Conservation (phyloP, 2,797 vertebrate species). For the Crotalus adamanteus region DNA sequence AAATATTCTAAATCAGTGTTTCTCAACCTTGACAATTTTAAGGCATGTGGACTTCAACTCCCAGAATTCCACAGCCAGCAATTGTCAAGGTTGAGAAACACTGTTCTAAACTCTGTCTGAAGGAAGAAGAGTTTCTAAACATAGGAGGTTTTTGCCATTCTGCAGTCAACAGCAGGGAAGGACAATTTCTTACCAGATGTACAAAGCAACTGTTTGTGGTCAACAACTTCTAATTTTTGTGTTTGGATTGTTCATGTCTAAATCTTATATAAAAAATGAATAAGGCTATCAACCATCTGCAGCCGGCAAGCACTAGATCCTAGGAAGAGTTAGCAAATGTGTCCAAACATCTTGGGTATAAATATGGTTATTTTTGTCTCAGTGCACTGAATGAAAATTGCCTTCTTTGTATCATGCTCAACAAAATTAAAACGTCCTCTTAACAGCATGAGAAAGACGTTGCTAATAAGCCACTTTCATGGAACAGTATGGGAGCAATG, state of each 20-base stretch:
- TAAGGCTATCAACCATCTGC: conserved; percentile 37
- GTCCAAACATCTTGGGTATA: conserved; percentile 37
- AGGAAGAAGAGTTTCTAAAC: background rate
- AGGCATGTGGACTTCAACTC: too few relatives aligned
- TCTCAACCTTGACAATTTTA: too few relatives aligned
- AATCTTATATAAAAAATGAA: conserved; percentile 21
- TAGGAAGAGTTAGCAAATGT: conserved; percentile 31
- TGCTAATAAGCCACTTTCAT: conserved; percentile 26
- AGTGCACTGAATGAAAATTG: conserved; percentile 51
- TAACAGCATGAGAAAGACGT: conserved; percentile 37
- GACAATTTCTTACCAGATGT: background rate
- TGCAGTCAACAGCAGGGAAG: background rate
- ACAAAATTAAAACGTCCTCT: conserved; percentile 38
- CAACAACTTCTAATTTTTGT: background rate
- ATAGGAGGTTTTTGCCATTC: background rate
- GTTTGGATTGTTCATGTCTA: conserved; percentile 1
- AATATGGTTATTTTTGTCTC: conserved; percentile 29
- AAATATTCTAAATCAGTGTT: background rate
- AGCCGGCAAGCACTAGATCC: conserved; percentile 30
- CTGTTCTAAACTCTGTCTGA: background rate
- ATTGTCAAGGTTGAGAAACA: too few relatives aligned
- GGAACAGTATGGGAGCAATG: conserved; percentile 42
- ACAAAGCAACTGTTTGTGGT: background rate
- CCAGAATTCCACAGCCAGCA: too few relatives aligned
- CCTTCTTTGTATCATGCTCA: conserved; percentile 40